Evolutionary conservation across 2,113 vertebrate species (phyloP), one percentile per base, ranked within the genome.

Genomic region (Sebastes schlegelii): DNA sequence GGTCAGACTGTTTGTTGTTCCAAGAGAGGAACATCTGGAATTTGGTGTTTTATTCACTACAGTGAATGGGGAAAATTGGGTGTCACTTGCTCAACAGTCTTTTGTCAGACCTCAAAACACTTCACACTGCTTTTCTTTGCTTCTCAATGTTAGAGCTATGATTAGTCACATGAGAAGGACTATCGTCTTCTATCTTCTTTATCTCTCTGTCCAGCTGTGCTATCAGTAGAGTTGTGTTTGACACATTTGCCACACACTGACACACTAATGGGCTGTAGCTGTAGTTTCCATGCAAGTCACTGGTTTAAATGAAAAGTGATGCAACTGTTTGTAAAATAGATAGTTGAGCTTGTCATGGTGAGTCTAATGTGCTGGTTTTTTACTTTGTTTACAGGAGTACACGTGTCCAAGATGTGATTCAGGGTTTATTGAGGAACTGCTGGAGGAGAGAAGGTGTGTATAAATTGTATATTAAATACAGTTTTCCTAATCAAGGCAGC

Each of bases 331-430:
- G 0, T 68, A 23, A 43, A 66, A 55, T 19, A 45, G n/a, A 26
- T 45, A 2, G 6, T 43, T 54, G 26, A 64, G 12, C 17, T 3
- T 17, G 34, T 40, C 1, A 5, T 67, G n/a, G 21, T 58, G 51
- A 55, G 6, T 52, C 7, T 51, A 40, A 64, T 55, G 49, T 66
- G 49, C 16, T 75, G n/a, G 1, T n/a, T 52, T 40, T 9, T 40
- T 58, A 1, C 10, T 75, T 77, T 75, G 57, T 85, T 84, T 49
- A 0, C 83, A 99, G 98, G 98, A 99, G 61, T 99, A 98, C 80
- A 99, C 97, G 55, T 99, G 98, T 93, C 98, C 98, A 2, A 94
- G 96, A 92, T 99, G 98, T 78, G 98, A 99, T 40, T 98, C 97
- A 26, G 98, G 98, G 7, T 99, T 99, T 82, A 98, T 99, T 23